Evolutionary conservation across 1,140 invertebrate species (phyloP).

Genomic region (Yoshiicerus persimilis): DNA sequence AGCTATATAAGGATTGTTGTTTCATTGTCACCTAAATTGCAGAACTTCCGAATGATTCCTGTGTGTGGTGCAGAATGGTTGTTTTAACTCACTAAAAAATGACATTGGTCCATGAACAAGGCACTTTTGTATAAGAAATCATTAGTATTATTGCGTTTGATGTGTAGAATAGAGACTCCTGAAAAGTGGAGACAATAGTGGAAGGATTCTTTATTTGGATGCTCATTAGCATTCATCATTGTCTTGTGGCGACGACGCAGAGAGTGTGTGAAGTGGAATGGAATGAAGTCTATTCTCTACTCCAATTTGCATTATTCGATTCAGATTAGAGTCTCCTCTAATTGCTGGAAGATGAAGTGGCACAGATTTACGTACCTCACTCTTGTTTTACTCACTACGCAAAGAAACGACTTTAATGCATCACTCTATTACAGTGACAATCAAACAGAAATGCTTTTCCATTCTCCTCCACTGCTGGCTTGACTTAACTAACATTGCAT

Average conservation of each 20-base stretch:
- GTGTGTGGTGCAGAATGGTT: neutral
- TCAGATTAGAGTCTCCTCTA: conserved; percentile 2
- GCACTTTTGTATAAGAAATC: neutral
- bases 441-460: too few relatives aligned
- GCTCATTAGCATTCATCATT: conserved; percentile 20
- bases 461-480: neutral
- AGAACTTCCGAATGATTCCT: neutral
- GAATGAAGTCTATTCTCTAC: neutral
- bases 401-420: too few relatives aligned
- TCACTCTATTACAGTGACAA: too few relatives aligned
- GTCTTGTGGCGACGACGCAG: neutral
- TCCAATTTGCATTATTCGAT: neutral
- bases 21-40: neutral
- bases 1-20: neutral
- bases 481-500: neutral
- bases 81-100: neutral
- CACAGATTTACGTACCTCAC: neutral
- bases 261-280: neutral
- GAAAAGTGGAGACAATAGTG: neutral
- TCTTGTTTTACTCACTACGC: too few relatives aligned
- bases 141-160: neutral
- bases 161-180: neutral
- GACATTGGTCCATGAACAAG: neutral
- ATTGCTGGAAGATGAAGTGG: neutral
- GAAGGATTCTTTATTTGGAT: neutral